Percentiles rank a stretch among this genome's conserved stretches.
phyloP scores from a whole-genome alignment of 1,140 invertebrate species.

The Delia radicum region DNA sequence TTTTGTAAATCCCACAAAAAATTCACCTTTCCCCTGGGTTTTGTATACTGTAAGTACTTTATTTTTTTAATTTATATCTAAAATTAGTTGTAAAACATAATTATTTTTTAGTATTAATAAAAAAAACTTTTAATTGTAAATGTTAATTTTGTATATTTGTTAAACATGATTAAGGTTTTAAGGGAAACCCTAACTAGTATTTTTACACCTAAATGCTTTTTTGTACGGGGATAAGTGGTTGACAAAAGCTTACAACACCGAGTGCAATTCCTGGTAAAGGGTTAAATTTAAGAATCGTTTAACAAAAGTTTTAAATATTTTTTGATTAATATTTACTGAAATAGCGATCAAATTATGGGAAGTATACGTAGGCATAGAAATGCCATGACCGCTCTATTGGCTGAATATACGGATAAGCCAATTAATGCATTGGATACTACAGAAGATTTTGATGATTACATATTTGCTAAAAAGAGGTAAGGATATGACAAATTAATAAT shows the following conservation, averaged over 20 bases:
- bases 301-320: not conserved
- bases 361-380: slow-evolving; percentile 71
- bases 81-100: not conserved
- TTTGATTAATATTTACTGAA: not conserved
- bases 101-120: not conserved
- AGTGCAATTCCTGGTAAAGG: slow-evolving; percentile 1
- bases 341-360: slow-evolving; percentile 73
- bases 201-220: not conserved
- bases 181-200: not conserved
- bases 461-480: slow-evolving; percentile 45
- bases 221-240: not conserved
- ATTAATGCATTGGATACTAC: slow-evolving; percentile 47
- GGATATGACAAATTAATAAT: too few relatives aligned
- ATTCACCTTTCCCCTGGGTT: too few relatives aligned
- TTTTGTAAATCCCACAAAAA: too few relatives aligned
- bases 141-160: not conserved
- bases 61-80: too few relatives aligned
- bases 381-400: slow-evolving; percentile 68
- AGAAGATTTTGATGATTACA: slow-evolving; percentile 50
- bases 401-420: slow-evolving; percentile 65
- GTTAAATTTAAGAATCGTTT: not conserved
- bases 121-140: not conserved
- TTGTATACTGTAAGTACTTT: too few relatives aligned
- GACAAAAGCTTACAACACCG: too few relatives aligned
- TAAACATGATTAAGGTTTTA: not conserved